Conservation (phyloP, 2,888 invertebrate species). For the Limnephilus rhombicus region DNA sequence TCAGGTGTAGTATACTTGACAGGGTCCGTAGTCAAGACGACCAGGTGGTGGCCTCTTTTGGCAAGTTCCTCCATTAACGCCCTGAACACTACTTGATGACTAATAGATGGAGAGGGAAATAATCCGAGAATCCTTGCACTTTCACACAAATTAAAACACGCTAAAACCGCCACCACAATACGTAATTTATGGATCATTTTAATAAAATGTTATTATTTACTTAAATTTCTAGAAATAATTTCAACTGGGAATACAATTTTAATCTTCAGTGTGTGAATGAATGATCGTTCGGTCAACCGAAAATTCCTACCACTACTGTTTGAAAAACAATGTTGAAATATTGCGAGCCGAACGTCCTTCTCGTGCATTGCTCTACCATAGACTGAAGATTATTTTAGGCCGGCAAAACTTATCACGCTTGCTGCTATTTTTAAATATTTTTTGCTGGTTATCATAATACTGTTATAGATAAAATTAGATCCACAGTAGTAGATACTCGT, state of each 20-base stretch:
- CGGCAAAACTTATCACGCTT: too few relatives aligned
- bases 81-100: conserved; percentile 74
- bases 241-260: neutral
- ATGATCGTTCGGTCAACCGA: neutral
- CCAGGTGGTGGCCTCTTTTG: conserved; percentile 73
- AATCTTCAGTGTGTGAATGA: neutral
- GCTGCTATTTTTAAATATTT: too few relatives aligned
- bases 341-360: too few relatives aligned
- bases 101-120: conserved; percentile 72
- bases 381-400: too few relatives aligned
- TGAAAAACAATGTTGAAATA: too few relatives aligned
- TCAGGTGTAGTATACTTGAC: conserved; percentile 70
- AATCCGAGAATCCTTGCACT: conserved; percentile 72
- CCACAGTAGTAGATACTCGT: too few relatives aligned
- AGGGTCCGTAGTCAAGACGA: conserved; percentile 74
- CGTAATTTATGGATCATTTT: neutral
- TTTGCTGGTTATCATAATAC: too few relatives aligned
- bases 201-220: neutral
- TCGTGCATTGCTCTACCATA: too few relatives aligned
- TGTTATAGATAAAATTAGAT: too few relatives aligned
- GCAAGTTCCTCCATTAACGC: conserved; percentile 73
- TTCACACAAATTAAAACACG: neutral
- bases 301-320: too few relatives aligned
- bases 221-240: neutral
- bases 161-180: neutral